A percentile compares a stretch with the other conserved stretches of the same genome.
These are phyloP conservation scores for Protonemura montana DNA, from an alignment of 2,888 invertebrate genomes.

Conservation along the genomic window DNA sequence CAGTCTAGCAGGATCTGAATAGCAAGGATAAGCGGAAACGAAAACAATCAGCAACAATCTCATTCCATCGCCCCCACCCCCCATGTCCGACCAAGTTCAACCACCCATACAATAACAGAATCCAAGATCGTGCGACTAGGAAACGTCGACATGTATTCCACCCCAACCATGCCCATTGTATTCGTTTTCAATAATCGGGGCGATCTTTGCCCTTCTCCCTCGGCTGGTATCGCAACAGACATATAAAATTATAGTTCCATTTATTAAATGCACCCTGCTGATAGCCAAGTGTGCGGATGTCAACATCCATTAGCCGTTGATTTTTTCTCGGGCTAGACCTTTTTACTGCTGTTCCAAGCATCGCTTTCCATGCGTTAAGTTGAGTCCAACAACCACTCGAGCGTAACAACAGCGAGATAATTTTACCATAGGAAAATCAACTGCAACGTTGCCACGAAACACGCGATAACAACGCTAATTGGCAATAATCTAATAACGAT, in stretches of 20 bases:
- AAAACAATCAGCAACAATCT: slow-evolving; percentile 29
- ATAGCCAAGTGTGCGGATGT: neutral
- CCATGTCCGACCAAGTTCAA: neutral
- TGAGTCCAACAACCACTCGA: neutral
- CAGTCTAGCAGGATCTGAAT: slow-evolving; percentile 10
- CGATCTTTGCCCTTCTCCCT: slow-evolving; percentile 24
- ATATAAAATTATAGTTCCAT: slow-evolving; percentile 40
- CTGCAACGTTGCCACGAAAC: neutral
- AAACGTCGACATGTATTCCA: neutral
- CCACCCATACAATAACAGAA: neutral
- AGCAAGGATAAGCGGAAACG: neutral
- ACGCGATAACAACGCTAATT: neutral
- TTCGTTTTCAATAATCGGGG: slow-evolving; percentile 31
- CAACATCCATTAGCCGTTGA: neutral
- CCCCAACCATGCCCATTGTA: slow-evolving; percentile 12
- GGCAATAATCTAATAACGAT: slow-evolving; percentile 12
- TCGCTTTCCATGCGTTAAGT: neutral
- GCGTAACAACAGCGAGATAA: neutral
- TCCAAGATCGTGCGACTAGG: neutral
- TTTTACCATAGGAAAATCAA: neutral
- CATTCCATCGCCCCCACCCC: neutral
- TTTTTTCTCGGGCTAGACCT: too few relatives aligned
- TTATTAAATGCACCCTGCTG: slow-evolving; percentile 34
- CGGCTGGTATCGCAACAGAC: neutral
- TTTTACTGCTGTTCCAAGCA: too few relatives aligned